These are phyloP conservation scores for Agonopterix alstromeriana DNA, from an alignment of 2,888 invertebrate species.

Conservation along the genomic window DNA sequence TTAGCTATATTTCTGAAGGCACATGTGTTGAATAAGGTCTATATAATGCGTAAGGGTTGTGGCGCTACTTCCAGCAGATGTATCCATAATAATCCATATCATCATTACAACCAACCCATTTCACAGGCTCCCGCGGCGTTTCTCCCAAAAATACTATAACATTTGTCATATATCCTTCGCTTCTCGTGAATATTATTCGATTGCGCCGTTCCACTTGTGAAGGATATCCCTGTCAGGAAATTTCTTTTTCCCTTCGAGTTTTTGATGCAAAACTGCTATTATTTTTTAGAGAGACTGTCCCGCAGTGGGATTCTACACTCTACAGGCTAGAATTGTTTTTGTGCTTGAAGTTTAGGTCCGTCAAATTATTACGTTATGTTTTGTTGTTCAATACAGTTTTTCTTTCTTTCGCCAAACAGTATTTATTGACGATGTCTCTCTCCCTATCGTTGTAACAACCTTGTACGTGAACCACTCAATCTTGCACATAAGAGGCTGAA, in stretches of 20 bases:
- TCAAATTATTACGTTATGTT: too few relatives aligned
- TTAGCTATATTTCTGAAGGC: too few relatives aligned
- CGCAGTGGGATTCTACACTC: too few relatives aligned
- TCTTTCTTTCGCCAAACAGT: neutral
- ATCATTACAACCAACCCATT: constrained; percentile 16
- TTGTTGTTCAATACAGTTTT: too few relatives aligned
- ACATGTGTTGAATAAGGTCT: too few relatives aligned
- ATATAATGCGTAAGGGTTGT: too few relatives aligned
- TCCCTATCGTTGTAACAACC: neutral
- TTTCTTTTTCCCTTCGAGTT: neutral
- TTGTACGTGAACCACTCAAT: neutral
- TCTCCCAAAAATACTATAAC: constrained; percentile 26
- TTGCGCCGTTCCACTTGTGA: constrained; percentile 29
- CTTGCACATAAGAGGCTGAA: constrained; percentile 13
- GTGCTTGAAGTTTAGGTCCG: too few relatives aligned
- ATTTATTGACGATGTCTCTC: neutral
- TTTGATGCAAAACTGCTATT: neutral
- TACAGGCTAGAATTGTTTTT: too few relatives aligned
- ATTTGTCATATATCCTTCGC: constrained; percentile 35
- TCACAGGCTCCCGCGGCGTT: constrained; percentile 16
- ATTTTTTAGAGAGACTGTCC: neutral
- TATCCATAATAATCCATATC: constrained; percentile 11
- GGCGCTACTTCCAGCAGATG: constrained; percentile 6
- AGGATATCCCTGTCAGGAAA: constrained; percentile 26
- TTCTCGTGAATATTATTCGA: constrained; percentile 49